Conservation (phyloP, 2,797 vertebrate species). For the Anniella stebbinsi region DNA sequence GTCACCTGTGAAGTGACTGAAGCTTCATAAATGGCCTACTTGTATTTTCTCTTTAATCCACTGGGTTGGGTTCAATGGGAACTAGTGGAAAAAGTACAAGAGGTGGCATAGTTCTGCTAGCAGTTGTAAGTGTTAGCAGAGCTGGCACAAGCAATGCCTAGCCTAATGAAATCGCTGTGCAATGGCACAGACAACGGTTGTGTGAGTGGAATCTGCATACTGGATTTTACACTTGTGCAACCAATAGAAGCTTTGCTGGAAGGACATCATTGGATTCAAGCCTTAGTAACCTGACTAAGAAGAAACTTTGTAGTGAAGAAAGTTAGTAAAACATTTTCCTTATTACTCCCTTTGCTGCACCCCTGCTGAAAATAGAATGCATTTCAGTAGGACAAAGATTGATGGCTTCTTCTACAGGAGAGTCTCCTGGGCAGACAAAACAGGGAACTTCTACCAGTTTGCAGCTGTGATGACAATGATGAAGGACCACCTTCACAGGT, state of each 20-base stretch:
- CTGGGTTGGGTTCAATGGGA: background rate
- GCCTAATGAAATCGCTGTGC: background rate
- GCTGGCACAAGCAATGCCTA: background rate
- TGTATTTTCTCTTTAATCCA: background rate
- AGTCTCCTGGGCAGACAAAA: slow-evolving; percentile 37
- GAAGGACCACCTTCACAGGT: background rate
- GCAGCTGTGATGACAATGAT: background rate
- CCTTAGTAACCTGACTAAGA: slow-evolving; percentile 12
- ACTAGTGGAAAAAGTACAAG: background rate
- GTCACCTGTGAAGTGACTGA: background rate
- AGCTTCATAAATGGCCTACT: background rate
- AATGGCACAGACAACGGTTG: background rate
- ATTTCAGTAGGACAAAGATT: slow-evolving; percentile 1
- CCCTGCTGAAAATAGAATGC: slow-evolving; percentile 7
- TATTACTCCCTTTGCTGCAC: background rate
- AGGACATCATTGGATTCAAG: background rate
- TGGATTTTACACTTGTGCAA: background rate
- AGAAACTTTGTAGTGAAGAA: background rate
- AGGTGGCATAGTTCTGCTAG: background rate
- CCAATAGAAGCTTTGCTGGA: background rate
- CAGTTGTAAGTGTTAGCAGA: background rate
- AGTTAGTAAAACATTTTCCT: slow-evolving; percentile 20
- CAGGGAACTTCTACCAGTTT: slow-evolving; percentile 6
- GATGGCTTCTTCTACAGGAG: slow-evolving; percentile 24
- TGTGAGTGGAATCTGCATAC: background rate